Percentiles rank a stretch among this genome's conserved stretches.
These are phyloP conservation scores for Stenurella melanura DNA, from an alignment of 2,888 invertebrate genomes.

Conservation along the genomic window DNA sequence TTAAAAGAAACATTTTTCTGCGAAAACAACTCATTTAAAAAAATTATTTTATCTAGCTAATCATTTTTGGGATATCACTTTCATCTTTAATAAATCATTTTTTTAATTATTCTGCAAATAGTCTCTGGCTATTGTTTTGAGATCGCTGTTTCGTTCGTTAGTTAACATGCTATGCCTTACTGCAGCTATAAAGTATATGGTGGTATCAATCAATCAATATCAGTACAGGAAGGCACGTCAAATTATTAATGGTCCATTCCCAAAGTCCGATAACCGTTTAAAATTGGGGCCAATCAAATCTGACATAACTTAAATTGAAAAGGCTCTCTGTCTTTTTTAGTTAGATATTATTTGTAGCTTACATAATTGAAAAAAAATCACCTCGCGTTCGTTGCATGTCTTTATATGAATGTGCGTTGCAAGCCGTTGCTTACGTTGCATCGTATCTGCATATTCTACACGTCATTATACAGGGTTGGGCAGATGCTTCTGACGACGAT, in stretches of 20 bases:
- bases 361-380: background rate
- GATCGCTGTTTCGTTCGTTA: conserved; percentile 11
- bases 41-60: too few species aligned
- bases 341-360: background rate
- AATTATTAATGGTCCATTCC: conserved; percentile 25
- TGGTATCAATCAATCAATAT: conserved; percentile 28
- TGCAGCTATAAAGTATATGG: conserved; percentile 17
- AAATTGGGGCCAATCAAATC: conserved; percentile 20
- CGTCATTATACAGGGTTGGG: too few species aligned
- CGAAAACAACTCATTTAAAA: too few species aligned
- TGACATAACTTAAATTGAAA: conserved; percentile 14
- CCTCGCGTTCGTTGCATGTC: too few species aligned
- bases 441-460: too few species aligned
- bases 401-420: too few species aligned
- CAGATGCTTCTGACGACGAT: too few species aligned
- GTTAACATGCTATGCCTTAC: conserved; percentile 10
- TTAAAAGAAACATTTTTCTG: too few species aligned
- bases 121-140: conserved; percentile 14
- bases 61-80: background rate
- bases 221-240: conserved; percentile 20
- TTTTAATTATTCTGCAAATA: conserved; percentile 17
- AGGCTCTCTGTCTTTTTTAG: background rate
- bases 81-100: background rate
- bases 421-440: too few species aligned
- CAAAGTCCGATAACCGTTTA: conserved; percentile 9